phyloP scores from a whole-genome alignment of 1,140 invertebrate species.

The Brachionus asplanchnoidis region DNA sequence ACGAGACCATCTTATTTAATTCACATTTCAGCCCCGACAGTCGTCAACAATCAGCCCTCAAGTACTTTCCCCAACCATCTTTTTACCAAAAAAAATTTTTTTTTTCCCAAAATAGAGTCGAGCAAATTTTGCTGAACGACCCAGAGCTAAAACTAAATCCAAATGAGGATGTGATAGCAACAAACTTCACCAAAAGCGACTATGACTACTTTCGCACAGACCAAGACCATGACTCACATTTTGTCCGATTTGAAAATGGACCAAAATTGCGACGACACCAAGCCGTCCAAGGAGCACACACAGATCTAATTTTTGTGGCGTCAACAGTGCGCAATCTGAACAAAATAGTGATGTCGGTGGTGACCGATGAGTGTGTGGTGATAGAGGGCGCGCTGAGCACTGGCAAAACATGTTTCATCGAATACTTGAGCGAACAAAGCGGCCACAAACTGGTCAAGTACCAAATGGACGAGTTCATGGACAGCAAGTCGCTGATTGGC shows the following conservation, averaged over 20 bases:
- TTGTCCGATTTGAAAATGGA: constrained; percentile 1
- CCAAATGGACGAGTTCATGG: constrained; percentile 94
- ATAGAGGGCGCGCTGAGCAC: constrained; percentile 84
- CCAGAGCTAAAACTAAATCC: not conserved
- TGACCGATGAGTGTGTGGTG: constrained; percentile 67
- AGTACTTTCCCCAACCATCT: not conserved
- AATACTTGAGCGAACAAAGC: constrained; percentile 75
- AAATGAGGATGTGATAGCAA: not conserved
- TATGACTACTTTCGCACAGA: not conserved
- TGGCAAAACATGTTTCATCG: constrained; percentile 85
- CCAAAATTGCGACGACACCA: not conserved
- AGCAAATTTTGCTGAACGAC: not conserved
- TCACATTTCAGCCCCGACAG: not conserved
- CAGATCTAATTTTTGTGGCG: not conserved
- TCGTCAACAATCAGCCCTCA: not conserved
- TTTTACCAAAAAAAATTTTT: not conserved
- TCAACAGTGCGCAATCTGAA: constrained; percentile 25
- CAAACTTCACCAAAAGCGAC: not conserved
- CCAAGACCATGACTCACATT: not conserved
- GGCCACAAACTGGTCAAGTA: constrained; percentile 71
- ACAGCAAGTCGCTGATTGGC: constrained; percentile 86
- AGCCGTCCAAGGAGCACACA: not conserved
- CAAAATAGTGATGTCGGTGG: constrained; percentile 8
- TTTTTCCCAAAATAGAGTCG: not conserved
- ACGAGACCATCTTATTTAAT: not conserved